These are phyloP conservation scores for Athalia cordata DNA, from an alignment of 2,888 invertebrate genomes.

Conservation along the genomic window DNA sequence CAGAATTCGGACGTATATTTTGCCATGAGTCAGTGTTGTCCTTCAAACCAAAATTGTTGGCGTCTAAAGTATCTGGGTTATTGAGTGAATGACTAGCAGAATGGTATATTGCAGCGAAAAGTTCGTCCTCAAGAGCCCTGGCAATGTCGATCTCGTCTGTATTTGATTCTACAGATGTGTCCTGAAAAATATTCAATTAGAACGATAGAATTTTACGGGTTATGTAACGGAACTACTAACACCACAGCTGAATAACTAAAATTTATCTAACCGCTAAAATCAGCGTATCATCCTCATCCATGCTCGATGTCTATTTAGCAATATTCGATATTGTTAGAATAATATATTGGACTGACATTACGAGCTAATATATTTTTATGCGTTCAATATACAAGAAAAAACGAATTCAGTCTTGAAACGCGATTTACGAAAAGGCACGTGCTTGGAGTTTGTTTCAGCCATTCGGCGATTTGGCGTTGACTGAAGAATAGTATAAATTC, in stretches of 20 bases:
- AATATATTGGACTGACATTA: too few relatives aligned
- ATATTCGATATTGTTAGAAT: too few relatives aligned
- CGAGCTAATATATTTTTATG: too few relatives aligned
- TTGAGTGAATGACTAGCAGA: not conserved
- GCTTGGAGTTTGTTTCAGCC: too few relatives aligned
- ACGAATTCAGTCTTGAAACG: too few relatives aligned
- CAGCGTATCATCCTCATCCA: not conserved
- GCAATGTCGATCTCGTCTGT: slow-evolving; percentile 10
- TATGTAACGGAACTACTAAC: slow-evolving; percentile 18
- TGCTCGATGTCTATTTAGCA: too few relatives aligned
- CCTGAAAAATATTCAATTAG: not conserved
- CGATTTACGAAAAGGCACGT: too few relatives aligned
- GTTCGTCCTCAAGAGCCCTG: slow-evolving; percentile 21
- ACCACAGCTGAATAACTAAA: too few relatives aligned
- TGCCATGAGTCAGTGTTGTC: slow-evolving; percentile 15
- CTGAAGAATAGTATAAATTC: too few relatives aligned
- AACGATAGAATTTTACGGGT: slow-evolving; percentile 1
- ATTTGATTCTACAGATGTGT: not conserved
- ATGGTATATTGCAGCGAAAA: slow-evolving; percentile 22
- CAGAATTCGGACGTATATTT: not conserved
- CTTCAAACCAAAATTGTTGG: not conserved
- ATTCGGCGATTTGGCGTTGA: too few relatives aligned
- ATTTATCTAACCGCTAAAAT: slow-evolving; percentile 1
- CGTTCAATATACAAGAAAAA: too few relatives aligned
- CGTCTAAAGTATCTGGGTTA: not conserved